These are phyloP conservation scores for Chelmon rostratus DNA, from an alignment of 2,797 vertebrate species.

Conservation along the genomic window DNA sequence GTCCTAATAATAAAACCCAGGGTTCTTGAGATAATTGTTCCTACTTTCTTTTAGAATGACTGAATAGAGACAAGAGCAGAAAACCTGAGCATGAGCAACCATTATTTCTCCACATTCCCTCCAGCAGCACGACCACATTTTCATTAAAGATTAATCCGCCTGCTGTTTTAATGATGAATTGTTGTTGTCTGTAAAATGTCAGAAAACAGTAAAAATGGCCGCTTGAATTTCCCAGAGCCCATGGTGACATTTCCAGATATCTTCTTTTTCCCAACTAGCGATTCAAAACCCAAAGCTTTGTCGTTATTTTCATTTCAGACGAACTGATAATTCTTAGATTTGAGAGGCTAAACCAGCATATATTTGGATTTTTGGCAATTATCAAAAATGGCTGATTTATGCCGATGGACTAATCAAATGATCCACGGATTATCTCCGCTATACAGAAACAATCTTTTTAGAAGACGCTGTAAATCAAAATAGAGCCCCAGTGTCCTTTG, in stretches of 20 bases:
- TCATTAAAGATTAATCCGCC: background rate
- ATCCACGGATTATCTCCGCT: background rate
- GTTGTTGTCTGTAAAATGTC: background rate
- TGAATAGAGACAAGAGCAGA: too few relatives aligned
- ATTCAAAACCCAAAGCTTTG: background rate
- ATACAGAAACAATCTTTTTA: background rate
- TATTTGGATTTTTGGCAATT: background rate
- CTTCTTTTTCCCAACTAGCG: background rate
- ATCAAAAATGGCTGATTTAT: background rate
- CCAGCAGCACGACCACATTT: background rate
- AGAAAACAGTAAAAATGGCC: background rate
- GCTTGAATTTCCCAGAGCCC: background rate
- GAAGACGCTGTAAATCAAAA: background rate
- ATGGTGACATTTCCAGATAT: rapidly evolving
- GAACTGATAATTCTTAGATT: background rate
- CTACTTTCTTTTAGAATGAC: too few relatives aligned
- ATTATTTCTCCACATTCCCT: too few relatives aligned
- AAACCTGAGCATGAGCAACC: too few relatives aligned
- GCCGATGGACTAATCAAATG: background rate
- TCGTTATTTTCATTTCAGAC: background rate
- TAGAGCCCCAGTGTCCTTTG: background rate
- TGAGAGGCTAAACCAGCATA: background rate
- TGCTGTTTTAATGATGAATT: background rate
- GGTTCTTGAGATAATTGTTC: too few relatives aligned
- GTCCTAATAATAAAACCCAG: too few relatives aligned